Conservation (phyloP, 2,888 invertebrate species). For the Noctua janthe region DNA sequence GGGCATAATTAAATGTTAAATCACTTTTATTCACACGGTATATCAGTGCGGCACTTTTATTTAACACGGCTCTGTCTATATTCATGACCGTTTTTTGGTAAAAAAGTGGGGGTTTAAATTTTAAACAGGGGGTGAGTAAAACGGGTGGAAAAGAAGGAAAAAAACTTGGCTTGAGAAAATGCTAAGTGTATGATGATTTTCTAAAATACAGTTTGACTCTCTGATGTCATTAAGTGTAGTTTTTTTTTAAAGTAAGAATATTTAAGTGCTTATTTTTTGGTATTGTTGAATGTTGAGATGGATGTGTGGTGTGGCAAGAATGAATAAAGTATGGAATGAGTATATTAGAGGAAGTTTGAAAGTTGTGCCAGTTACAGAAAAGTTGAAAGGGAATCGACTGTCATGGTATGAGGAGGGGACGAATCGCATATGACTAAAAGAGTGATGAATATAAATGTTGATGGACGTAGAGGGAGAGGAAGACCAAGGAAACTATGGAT, state of each 20-base stretch:
- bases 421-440: no score
- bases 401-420: no score
- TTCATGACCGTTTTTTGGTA: neutral
- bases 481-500: no score
- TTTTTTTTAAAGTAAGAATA: neutral
- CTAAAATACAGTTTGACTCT: neutral
- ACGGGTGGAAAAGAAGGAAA: neutral
- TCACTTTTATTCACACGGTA: conserved; percentile 81
- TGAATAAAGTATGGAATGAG: no score
- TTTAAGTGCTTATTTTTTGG: neutral
- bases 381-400: no score
- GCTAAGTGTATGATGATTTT: neutral
- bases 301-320: no score
- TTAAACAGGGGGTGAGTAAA: neutral
- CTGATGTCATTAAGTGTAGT: neutral
- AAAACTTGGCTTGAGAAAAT: neutral
- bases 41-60: conserved; percentile 66
- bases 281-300: no score
- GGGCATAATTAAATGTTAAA: conserved; percentile 81
- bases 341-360: no score
- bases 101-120: neutral
- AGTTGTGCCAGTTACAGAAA: no score
- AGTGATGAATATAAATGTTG: no score
- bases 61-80: conserved; percentile 36
- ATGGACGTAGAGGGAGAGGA: no score